Evolutionary conservation across 2,797 vertebrate genomes (phyloP).

Genomic region (Vultur gryphus): DNA sequence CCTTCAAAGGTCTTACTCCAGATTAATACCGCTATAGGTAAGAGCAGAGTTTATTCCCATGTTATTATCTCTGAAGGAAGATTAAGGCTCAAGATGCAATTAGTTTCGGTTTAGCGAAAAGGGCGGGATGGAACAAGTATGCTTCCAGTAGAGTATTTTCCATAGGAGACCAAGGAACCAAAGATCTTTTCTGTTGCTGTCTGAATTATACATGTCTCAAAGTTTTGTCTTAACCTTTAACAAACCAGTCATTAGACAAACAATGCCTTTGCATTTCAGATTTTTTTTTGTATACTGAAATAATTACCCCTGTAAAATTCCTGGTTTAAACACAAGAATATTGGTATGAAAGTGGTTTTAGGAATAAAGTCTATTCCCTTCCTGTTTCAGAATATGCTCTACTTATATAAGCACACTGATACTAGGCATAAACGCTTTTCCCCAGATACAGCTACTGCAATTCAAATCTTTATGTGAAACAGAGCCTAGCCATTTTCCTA

Average conservation of each 20-base stretch:
- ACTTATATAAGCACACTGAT: background rate
- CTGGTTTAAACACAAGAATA: background rate
- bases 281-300: background rate
- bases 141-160: background rate
- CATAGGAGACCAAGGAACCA: background rate
- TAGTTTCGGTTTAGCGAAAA: slow-evolving; percentile 27
- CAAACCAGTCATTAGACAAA: background rate
- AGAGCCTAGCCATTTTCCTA: background rate
- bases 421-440: background rate
- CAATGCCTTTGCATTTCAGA: background rate
- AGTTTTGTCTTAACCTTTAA: background rate
- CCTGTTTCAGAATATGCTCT: background rate
- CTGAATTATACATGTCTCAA: background rate
- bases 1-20: slow-evolving; percentile 35
- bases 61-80: slow-evolving; percentile 43
- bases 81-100: slow-evolving; percentile 44
- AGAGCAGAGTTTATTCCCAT: slow-evolving; percentile 18
- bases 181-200: background rate
- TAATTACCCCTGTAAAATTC: background rate
- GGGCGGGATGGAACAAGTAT: background rate
- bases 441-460: background rate
- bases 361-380: background rate
- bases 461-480: background rate
- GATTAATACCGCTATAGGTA: slow-evolving; percentile 13
- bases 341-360: background rate